A percentile compares a stretch with the other conserved stretches of the same genome.
Conservation (phyloP, 2,888 invertebrate genomes). For the Ethmia dodecea region DNA sequence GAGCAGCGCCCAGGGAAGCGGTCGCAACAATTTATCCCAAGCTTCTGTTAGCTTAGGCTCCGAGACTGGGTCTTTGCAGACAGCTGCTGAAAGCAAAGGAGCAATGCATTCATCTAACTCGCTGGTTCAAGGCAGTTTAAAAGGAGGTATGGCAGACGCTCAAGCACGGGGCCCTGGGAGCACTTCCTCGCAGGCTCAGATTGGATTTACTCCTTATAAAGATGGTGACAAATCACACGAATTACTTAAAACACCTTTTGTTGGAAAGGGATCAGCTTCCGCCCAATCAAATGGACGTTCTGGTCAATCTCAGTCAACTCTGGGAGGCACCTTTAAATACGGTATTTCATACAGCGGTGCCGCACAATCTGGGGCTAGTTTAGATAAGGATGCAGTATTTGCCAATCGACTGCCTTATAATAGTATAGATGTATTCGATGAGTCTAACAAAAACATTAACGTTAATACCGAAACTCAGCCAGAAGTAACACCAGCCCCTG, state of each 20-base stretch:
- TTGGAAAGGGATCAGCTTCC: conserved; percentile 87
- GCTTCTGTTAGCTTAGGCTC: conserved; percentile 86
- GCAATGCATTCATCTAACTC: conserved; percentile 86
- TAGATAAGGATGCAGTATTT: conserved; percentile 74
- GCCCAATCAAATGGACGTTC: conserved; percentile 86
- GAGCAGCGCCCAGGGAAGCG: conserved; percentile 86
- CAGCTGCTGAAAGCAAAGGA: conserved; percentile 86
- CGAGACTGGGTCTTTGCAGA: conserved; percentile 85
- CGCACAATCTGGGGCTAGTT: conserved; percentile 89
- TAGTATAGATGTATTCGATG: conserved; percentile 63
- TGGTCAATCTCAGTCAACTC: conserved; percentile 90
- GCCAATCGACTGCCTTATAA: conserved; percentile 57
- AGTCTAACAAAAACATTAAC: conserved; percentile 57
- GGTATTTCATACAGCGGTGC: conserved; percentile 88
- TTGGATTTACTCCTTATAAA: conserved; percentile 88
- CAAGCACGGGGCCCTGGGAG: conserved; percentile 91
- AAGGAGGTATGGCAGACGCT: conserved; percentile 91
- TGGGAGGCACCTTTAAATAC: conserved; percentile 88
- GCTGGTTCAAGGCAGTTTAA: conserved; percentile 88
- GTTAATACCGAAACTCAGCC: conserved; percentile 32
- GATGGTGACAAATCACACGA: conserved; percentile 76
- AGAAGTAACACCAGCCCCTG: conserved; percentile 22
- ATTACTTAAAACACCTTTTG: conserved; percentile 76
- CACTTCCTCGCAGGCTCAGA: conserved; percentile 92
- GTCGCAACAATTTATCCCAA: conserved; percentile 86